phyloP scores from a whole-genome alignment of 2,888 invertebrate species.

The Anticlea derivata region DNA sequence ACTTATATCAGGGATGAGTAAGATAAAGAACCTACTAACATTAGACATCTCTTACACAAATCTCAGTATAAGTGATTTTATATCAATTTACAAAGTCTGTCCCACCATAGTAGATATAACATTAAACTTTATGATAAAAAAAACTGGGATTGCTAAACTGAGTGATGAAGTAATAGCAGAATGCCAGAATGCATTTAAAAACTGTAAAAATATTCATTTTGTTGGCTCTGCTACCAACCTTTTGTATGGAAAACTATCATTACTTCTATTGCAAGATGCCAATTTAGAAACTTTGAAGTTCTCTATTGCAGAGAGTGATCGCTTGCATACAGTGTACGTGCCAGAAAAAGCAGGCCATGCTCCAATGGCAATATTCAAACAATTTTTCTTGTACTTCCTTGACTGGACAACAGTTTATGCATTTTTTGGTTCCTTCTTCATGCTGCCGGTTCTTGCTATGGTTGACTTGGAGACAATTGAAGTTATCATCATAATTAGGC shows the following conservation, averaged over 20 bases:
- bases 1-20: slow-evolving; percentile 52
- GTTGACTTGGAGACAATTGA: slow-evolving; percentile 48
- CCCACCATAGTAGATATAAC: slow-evolving; percentile 59
- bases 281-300: slow-evolving; percentile 52
- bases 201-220: slow-evolving; percentile 63
- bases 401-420: slow-evolving; percentile 44
- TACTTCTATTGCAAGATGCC: slow-evolving; percentile 47
- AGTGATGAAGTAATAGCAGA: slow-evolving; percentile 37
- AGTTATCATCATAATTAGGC: slow-evolving; percentile 47
- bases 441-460: slow-evolving; percentile 40
- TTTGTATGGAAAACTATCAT: slow-evolving; percentile 46
- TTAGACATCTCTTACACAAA: slow-evolving; percentile 67
- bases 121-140: slow-evolving; percentile 56
- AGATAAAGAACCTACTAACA: slow-evolving; percentile 52
- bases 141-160: slow-evolving; percentile 30
- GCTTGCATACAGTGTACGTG: slow-evolving; percentile 35
- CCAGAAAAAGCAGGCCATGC: slow-evolving; percentile 25
- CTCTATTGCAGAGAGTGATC: slow-evolving; percentile 46
- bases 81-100: slow-evolving; percentile 55
- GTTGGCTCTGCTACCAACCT: slow-evolving; percentile 55
- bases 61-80: slow-evolving; percentile 57
- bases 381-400: slow-evolving; percentile 47
- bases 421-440: slow-evolving; percentile 36
- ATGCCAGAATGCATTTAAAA: slow-evolving; percentile 56
- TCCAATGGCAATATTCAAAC: slow-evolving; percentile 37